Conservation (phyloP, 2,888 invertebrate species). For the Osedax frankpressi region DNA sequence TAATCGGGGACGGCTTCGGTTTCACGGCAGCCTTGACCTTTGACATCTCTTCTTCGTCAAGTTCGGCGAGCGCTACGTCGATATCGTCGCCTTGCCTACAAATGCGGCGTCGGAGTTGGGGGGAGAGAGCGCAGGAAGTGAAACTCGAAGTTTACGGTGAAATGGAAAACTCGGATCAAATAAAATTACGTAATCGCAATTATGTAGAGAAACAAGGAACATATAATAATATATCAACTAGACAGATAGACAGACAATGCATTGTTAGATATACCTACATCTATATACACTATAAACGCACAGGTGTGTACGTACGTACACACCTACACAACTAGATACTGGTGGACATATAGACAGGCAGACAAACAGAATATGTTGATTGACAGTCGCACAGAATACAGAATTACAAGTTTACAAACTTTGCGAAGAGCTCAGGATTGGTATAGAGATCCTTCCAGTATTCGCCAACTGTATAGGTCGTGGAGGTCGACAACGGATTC, state of each 20-base stretch:
- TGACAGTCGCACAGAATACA: too few relatives aligned
- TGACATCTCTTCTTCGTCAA: slow-evolving; percentile 36
- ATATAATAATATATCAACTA: too few relatives aligned
- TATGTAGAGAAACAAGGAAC: too few relatives aligned
- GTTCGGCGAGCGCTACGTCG: slow-evolving; percentile 29
- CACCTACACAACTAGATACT: too few relatives aligned
- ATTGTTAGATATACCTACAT: too few relatives aligned
- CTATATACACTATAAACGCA: too few relatives aligned
- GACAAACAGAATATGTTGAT: too few relatives aligned
- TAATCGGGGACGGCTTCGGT: slow-evolving; percentile 20
- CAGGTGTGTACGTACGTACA: too few relatives aligned
- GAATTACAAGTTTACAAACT: too few relatives aligned
- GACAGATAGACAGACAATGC: too few relatives aligned
- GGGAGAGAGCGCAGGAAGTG: background rate
- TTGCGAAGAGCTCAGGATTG: slow-evolving; percentile 34
- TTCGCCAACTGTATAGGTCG: slow-evolving; percentile 31
- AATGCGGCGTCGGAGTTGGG: background rate
- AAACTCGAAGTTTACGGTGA: background rate
- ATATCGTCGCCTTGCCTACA: slow-evolving; percentile 26
- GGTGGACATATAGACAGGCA: too few relatives aligned
- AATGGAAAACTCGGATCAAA: background rate
- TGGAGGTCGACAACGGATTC: slow-evolving; percentile 34
- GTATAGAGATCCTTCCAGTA: slow-evolving; percentile 35
- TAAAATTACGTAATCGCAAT: background rate
- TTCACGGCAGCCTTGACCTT: slow-evolving; percentile 28